Evolutionary conservation across 2,888 invertebrate species (phyloP), one percentile per base, ranked within the genome.

Genomic region (Monochamus alternatus): DNA sequence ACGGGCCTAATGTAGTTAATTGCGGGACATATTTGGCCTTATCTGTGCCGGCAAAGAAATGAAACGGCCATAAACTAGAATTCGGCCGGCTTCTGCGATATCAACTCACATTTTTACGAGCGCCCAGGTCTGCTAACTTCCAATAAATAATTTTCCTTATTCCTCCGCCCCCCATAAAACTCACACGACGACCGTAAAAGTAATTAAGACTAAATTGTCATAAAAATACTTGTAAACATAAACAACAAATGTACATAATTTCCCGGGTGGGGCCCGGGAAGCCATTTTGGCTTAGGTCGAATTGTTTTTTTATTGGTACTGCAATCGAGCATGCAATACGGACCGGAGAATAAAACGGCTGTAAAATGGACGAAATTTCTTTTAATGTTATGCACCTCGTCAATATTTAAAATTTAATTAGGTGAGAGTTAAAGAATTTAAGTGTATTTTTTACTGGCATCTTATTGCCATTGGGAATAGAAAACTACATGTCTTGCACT

Each of bases 121-220:
- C 64, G 65, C 60, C 38, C 72, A 75, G 75, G 70, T 75, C 75
- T 68, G 60, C 74, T 60, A 71, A 71, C 76, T 64, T 68, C 74
- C 74, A 62, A 77, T 74, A 72, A 74, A 77, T 78, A 69, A 78
- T 78, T 74, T 78, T 70, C 69, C 69, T 69, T 69, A 69, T 69
- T 69, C 69, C 69, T 60, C 69, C 47, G 22, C 60, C 60, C 58
- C 47, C 73, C 75, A 75, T 78, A 78, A 78, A 74, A 75, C 70
- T 58, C 70, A 75, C 76, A 55, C 69, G 72, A 59, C 60, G 71
- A 62, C 58, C 71, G 73, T 81, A 79, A 79, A 81, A 80, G 78
- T 79, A 81, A 81, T 81, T 81, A 81, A 80, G 77, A 80, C 76
- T 67, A 79, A 81, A 81, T 78, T 78, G 79, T 74, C 76, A 80